Percentiles rank a stretch among this genome's conserved stretches.
Conservation (phyloP, 2,888 invertebrate species). For the Harpalus rufipes region DNA sequence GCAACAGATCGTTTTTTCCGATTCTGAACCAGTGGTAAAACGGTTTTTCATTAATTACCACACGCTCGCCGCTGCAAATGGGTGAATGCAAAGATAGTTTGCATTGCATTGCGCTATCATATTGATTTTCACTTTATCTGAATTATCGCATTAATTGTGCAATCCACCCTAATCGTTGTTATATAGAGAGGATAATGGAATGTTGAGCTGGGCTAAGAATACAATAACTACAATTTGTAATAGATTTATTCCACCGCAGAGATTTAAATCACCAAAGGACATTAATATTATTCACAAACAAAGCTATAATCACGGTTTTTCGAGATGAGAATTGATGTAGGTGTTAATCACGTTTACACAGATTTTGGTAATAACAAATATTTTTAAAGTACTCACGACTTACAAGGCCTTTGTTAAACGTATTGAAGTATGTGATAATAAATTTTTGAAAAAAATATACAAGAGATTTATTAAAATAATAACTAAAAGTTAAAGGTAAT, state of each 20-base stretch:
- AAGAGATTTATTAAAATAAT: too few relatives aligned
- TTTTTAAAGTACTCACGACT: not conserved
- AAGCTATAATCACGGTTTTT: not conserved
- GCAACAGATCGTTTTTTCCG: constrained; percentile 9
- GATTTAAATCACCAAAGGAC: not conserved
- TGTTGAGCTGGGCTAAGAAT: constrained; percentile 1
- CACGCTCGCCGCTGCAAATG: not conserved
- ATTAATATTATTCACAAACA: not conserved
- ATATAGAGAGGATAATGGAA: constrained; percentile 46
- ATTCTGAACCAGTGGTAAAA: constrained; percentile 1
- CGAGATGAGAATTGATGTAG: not conserved
- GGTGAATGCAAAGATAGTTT: constrained; percentile 14
- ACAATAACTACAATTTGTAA: constrained; percentile 6
- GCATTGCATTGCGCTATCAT: constrained; percentile 30
- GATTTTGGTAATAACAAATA: not conserved
- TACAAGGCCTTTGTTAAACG: not conserved
- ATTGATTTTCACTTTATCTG: constrained; percentile 63
- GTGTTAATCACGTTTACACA: not conserved
- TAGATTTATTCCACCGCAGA: not conserved
- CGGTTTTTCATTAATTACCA: constrained; percentile 25
- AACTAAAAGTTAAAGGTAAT: too few relatives aligned
- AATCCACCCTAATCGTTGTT: constrained; percentile 60
- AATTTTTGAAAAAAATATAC: too few relatives aligned
- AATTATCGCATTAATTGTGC: constrained; percentile 59
- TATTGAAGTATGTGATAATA: too few relatives aligned